Conservation (phyloP, 2,797 vertebrate genomes). For the Simalia tracyae region DNA sequence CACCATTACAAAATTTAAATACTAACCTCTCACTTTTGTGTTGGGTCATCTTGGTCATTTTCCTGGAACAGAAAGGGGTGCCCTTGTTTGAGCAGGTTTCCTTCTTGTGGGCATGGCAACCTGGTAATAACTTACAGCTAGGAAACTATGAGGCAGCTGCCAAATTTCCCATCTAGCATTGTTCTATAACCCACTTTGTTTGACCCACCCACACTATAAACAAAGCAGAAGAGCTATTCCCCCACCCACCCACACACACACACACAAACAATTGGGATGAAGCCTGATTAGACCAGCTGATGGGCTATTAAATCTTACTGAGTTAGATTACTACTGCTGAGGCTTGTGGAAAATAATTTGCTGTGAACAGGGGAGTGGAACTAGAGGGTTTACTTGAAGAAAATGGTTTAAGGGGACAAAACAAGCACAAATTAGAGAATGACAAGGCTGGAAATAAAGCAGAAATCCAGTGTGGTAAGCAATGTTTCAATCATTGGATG, state of each 20-base stretch:
- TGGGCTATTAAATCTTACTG: constrained; percentile 10
- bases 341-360: constrained; percentile 1
- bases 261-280: neutral
- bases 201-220: constrained; percentile 38
- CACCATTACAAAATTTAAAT: constrained; percentile 16
- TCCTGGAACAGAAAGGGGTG: constrained; percentile 9
- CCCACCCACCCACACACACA: neutral
- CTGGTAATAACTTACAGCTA: constrained; percentile 30
- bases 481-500: neutral
- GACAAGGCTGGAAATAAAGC: neutral
- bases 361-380: neutral
- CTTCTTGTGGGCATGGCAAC: constrained; percentile 38
- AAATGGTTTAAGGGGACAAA: neutral
- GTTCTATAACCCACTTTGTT: constrained; percentile 18
- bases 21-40: neutral
- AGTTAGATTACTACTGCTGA: constrained; percentile 11
- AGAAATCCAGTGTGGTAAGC: neutral
- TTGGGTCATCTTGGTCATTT: constrained; percentile 8
- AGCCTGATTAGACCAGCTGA: constrained; percentile 23
- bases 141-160: constrained; percentile 20
- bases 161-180: constrained; percentile 8
- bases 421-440: neutral
- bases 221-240: neutral
- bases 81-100: constrained; percentile 13
- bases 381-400: neutral